These are phyloP conservation scores for Drosophila punjabiensis DNA, from an alignment of 1,140 invertebrate species.

Conservation along the genomic window DNA sequence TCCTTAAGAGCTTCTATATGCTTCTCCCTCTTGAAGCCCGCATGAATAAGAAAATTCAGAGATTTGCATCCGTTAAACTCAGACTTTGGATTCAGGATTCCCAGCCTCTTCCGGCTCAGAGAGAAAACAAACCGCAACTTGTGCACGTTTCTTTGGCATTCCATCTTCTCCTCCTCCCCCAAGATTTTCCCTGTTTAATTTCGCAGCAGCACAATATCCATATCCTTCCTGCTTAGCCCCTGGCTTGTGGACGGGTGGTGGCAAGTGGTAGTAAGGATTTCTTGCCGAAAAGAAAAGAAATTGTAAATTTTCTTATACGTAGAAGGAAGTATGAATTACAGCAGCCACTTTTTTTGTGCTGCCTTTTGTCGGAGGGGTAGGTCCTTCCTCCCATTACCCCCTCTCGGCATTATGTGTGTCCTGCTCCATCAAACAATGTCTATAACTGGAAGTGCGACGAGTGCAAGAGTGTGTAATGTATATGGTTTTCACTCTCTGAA, in stretches of 20 bases:
- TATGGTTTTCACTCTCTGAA: slow-evolving; percentile 55
- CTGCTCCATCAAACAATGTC: slow-evolving; percentile 71
- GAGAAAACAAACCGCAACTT: slow-evolving; percentile 73
- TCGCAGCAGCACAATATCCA: slow-evolving; percentile 71
- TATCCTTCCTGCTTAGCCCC: slow-evolving; percentile 67
- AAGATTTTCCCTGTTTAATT: slow-evolving; percentile 62
- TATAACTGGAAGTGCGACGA: slow-evolving; percentile 43
- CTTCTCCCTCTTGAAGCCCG: slow-evolving; percentile 1
- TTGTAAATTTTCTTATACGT: slow-evolving; percentile 70
- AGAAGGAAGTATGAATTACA: slow-evolving; percentile 65
- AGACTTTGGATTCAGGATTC: slow-evolving; percentile 11
- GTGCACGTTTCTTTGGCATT: slow-evolving; percentile 70
- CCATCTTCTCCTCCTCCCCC: background rate
- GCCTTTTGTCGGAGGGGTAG: slow-evolving; percentile 22
- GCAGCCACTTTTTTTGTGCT: slow-evolving; percentile 40
- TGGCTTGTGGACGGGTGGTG: slow-evolving; percentile 20
- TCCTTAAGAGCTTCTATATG: background rate
- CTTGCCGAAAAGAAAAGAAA: slow-evolving; percentile 68
- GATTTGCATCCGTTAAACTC: slow-evolving; percentile 57
- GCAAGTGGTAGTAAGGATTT: slow-evolving; percentile 32
- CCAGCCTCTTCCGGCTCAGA: slow-evolving; percentile 39
- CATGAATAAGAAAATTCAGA: slow-evolving; percentile 20
- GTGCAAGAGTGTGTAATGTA: slow-evolving; percentile 55
- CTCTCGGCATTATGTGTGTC: slow-evolving; percentile 21
- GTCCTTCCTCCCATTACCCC: background rate